Conservation (phyloP, 2,797 vertebrate genomes). For the Moxostoma hubbsi region DNA sequence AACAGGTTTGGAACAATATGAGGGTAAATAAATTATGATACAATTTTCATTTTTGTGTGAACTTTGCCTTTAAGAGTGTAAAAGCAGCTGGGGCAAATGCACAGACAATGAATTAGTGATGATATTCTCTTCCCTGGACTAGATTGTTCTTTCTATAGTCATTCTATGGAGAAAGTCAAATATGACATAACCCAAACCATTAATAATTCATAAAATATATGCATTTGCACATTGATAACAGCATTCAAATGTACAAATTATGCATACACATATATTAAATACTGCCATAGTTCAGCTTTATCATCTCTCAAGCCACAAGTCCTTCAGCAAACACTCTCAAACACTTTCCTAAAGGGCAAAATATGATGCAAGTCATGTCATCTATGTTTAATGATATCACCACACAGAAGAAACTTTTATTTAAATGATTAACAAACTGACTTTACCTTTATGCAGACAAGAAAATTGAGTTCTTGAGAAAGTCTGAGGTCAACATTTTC, state of each 20-base stretch:
- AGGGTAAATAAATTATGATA: too few species aligned
- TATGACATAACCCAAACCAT: too few species aligned
- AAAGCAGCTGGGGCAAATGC: too few species aligned
- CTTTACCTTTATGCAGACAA: neutral
- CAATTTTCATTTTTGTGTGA: too few species aligned
- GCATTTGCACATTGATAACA: too few species aligned
- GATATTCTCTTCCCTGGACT: too few species aligned
- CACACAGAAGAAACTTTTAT: slow-evolving; percentile 8
- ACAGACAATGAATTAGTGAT: too few species aligned
- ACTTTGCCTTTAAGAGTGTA: too few species aligned
- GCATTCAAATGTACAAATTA: neutral
- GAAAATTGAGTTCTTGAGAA: neutral
- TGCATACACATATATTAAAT: neutral
- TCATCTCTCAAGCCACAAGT: neutral
- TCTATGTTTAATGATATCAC: slow-evolving; percentile 7
- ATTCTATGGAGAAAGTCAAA: too few species aligned
- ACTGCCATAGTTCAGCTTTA: neutral
- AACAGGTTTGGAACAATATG: too few species aligned
- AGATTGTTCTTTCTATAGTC: neutral
- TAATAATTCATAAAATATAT: too few species aligned
- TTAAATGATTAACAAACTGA: slow-evolving; percentile 18
- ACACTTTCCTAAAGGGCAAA: neutral
- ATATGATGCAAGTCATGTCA: slow-evolving; percentile 4
- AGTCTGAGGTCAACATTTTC: neutral
- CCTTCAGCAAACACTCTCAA: slow-evolving; percentile 1